These are phyloP conservation scores for Uloborus plumipes DNA, from an alignment of 2,888 invertebrate genomes.

Conservation along the genomic window DNA sequence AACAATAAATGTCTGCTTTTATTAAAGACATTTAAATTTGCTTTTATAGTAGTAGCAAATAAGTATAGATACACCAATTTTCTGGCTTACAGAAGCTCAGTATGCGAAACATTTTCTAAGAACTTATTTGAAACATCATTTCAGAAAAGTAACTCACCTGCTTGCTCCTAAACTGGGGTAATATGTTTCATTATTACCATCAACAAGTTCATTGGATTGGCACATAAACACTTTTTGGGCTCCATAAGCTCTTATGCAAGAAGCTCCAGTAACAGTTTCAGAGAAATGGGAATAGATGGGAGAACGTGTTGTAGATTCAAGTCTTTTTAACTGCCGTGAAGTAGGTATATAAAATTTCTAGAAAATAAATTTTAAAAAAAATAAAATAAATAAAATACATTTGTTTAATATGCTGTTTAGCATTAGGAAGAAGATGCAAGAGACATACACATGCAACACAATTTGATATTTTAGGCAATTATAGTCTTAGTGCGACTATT, in stretches of 20 bases:
- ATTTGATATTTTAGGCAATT: too few relatives aligned
- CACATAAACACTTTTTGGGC: conserved; percentile 70
- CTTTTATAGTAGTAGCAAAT: too few relatives aligned
- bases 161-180: conserved; percentile 68
- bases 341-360: conserved; percentile 75
- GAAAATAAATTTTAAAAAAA: conserved; percentile 57
- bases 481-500: too few relatives aligned
- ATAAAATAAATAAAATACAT: conserved; percentile 7
- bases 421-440: too few relatives aligned
- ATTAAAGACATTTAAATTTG: too few relatives aligned
- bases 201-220: conserved; percentile 74
- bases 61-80: too few relatives aligned
- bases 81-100: too few relatives aligned
- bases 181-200: conserved; percentile 71
- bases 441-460: too few relatives aligned
- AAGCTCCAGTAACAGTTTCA: conserved; percentile 74
- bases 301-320: conserved; percentile 75
- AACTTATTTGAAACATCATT: not conserved
- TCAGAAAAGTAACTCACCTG: conserved; percentile 34
- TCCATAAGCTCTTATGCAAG: conserved; percentile 70
- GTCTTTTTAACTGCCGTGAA: conserved; percentile 75
- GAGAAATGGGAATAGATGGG: conserved; percentile 76
- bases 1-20: too few relatives aligned
- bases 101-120: too few relatives aligned
- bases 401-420: too few relatives aligned